phyloP scores from a whole-genome alignment of 2,888 invertebrate genomes.

The Chrysolina americana region DNA sequence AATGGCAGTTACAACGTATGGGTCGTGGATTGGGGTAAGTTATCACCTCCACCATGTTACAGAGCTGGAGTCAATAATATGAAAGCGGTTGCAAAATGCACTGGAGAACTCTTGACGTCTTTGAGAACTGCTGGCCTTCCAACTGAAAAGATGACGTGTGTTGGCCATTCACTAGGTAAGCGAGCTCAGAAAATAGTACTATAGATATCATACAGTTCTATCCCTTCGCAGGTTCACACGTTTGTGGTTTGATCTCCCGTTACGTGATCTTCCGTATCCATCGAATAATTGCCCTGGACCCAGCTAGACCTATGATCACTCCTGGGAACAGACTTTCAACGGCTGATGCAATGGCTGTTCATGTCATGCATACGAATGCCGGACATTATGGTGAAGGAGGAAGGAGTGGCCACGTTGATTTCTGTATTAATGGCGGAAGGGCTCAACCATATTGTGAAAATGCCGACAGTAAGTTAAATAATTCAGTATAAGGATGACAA shows the following conservation, averaged over 20 bases:
- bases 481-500: no score
- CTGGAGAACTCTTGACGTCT: slow-evolving; percentile 76
- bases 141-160: slow-evolving; percentile 79
- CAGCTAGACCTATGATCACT: slow-evolving; percentile 81
- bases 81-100: slow-evolving; percentile 79
- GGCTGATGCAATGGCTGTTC: slow-evolving; percentile 83
- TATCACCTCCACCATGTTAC: slow-evolving; percentile 79
- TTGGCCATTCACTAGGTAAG: slow-evolving; percentile 78
- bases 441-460: slow-evolving; percentile 83
- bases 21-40: slow-evolving; percentile 83
- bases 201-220: background rate
- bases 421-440: slow-evolving; percentile 85
- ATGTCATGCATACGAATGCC: slow-evolving; percentile 85
- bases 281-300: slow-evolving; percentile 82
- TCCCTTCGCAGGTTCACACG: slow-evolving; percentile 75
- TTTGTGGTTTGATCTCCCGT: slow-evolving; percentile 83
- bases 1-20: slow-evolving; percentile 85
- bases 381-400: slow-evolving; percentile 85
- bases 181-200: background rate
- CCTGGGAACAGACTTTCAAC: slow-evolving; percentile 74
- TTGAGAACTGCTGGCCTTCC: slow-evolving; percentile 78
- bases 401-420: slow-evolving; percentile 82
- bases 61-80: slow-evolving; percentile 83
- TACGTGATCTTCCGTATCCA: slow-evolving; percentile 81
- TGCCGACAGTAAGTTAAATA: slow-evolving; percentile 74